These are phyloP conservation scores for Etheostoma perlongum DNA, from an alignment of 2,797 vertebrate genomes.

Conservation along the genomic window DNA sequence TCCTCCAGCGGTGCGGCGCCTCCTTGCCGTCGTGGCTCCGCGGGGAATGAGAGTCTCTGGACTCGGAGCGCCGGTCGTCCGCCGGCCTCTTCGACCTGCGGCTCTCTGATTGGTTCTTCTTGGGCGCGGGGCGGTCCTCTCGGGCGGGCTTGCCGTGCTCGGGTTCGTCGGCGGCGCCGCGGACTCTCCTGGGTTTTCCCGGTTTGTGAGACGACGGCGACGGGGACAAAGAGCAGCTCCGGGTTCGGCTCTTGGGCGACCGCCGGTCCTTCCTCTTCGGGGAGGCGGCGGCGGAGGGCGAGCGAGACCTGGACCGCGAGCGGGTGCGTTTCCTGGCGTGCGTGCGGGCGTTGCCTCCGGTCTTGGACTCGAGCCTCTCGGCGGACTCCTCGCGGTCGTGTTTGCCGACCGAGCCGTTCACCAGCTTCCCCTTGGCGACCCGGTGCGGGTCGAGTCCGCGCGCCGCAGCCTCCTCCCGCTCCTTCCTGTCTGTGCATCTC, in stretches of 20 bases:
- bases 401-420: conserved; percentile 90
- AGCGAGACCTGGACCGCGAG: conserved; percentile 92
- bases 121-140: conserved; percentile 88
- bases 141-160: conserved; percentile 74
- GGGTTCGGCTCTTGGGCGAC: conserved; percentile 90
- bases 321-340: conserved; percentile 92
- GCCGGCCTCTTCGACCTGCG: conserved; percentile 89
- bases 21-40: conserved; percentile 90
- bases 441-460: conserved; percentile 86
- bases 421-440: conserved; percentile 86
- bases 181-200: conserved; percentile 86
- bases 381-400: conserved; percentile 84
- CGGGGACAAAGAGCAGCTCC: conserved; percentile 88
- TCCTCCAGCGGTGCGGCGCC: conserved; percentile 91
- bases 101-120: conserved; percentile 89
- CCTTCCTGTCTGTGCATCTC: conserved; percentile 89
- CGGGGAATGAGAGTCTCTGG: conserved; percentile 83
- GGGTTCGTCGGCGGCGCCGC: conserved; percentile 78
- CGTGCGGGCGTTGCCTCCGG: conserved; percentile 84
- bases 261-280: conserved; percentile 94
- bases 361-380: conserved; percentile 87
- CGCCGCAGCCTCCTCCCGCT: conserved; percentile 84
- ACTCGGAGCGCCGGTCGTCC: conserved; percentile 90
- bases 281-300: conserved; percentile 80
- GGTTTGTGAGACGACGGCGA: conserved; percentile 85